These are phyloP conservation scores for Tetranychus urticae DNA, from an alignment of 1,140 invertebrate genomes.

Conservation along the genomic window DNA sequence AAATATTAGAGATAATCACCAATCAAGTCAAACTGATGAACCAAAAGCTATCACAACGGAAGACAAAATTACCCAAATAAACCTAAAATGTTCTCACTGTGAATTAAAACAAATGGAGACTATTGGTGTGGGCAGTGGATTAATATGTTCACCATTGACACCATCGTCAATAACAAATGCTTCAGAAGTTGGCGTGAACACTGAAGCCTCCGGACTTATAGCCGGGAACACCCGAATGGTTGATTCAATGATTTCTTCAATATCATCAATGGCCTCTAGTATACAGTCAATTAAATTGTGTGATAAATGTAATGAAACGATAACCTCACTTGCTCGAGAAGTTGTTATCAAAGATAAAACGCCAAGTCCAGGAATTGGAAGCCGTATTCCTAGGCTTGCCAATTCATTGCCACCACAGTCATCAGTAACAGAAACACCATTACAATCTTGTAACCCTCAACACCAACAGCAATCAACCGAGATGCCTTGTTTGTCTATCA, in stretches of 20 bases:
- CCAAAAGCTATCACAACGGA: no score
- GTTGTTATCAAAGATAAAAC: constrained; percentile 17
- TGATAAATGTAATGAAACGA: constrained; percentile 36
- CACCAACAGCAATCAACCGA: background rate
- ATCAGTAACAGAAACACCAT: background rate
- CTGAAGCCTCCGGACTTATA: background rate
- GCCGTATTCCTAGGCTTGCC: constrained; percentile 9
- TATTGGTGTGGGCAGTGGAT: constrained; percentile 12
- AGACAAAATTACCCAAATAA: background rate
- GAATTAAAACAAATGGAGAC: constrained; percentile 11
- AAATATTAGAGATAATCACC: no score
- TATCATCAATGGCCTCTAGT: background rate
- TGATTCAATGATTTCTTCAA: background rate
- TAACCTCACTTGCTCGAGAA: constrained; percentile 27
- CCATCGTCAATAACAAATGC: background rate
- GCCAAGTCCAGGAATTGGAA: background rate
- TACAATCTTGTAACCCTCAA: background rate
- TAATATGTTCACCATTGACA: constrained; percentile 1
- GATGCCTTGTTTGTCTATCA: no score
- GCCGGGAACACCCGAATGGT: background rate
- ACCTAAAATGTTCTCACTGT: constrained; percentile 1
- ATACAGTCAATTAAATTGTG: constrained; percentile 28
- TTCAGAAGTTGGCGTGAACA: background rate
- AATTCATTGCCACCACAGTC: background rate
- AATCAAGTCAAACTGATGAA: no score